phyloP scores from a whole-genome alignment of 2,797 vertebrate species.

The Acanthurus tractus region DNA sequence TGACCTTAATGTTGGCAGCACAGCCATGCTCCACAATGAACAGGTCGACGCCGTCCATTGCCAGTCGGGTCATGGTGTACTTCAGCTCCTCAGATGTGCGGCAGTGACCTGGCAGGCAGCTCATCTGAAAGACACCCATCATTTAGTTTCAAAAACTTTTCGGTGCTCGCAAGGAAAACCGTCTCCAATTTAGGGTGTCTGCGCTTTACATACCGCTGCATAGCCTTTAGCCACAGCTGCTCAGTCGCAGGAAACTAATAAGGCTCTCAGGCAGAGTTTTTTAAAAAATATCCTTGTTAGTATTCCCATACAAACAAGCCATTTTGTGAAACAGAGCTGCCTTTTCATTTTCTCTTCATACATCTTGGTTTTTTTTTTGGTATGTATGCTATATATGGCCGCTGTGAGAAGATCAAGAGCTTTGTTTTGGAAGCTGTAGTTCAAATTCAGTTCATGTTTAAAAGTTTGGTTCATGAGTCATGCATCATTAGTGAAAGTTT shows the following conservation, averaged over 20 bases:
- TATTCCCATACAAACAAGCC: slow-evolving; percentile 43
- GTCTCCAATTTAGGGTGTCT: slow-evolving; percentile 15
- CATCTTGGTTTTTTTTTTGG: neutral
- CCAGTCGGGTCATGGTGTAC: slow-evolving; percentile 97
- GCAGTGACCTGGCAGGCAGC: slow-evolving; percentile 91
- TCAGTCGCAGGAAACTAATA: slow-evolving; percentile 55
- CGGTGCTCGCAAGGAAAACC: neutral
- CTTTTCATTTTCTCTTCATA: slow-evolving; percentile 1
- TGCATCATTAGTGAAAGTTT: slow-evolving; percentile 46
- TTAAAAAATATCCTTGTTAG: slow-evolving; percentile 64
- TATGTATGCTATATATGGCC: slow-evolving; percentile 1
- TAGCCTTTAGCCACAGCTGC: slow-evolving; percentile 42
- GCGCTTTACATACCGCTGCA: slow-evolving; percentile 17
- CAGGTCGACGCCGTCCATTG: slow-evolving; percentile 93
- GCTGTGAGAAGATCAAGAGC: slow-evolving; percentile 34
- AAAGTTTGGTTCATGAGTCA: slow-evolving; percentile 34
- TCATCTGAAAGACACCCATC: slow-evolving; percentile 60
- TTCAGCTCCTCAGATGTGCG: slow-evolving; percentile 95
- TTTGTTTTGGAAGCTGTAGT: neutral
- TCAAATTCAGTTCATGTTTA: slow-evolving; percentile 11
- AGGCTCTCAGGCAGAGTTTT: slow-evolving; percentile 24
- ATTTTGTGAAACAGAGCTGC: slow-evolving; percentile 19
- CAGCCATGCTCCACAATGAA: slow-evolving; percentile 97
- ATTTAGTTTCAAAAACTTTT: slow-evolving; percentile 28
- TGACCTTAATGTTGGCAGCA: slow-evolving; percentile 94